A percentile compares a stretch with the other conserved stretches of the same genome.
phyloP scores from a whole-genome alignment of 92 coral and sea anemone genomes.

The Epizoanthus rinbou region DNA sequence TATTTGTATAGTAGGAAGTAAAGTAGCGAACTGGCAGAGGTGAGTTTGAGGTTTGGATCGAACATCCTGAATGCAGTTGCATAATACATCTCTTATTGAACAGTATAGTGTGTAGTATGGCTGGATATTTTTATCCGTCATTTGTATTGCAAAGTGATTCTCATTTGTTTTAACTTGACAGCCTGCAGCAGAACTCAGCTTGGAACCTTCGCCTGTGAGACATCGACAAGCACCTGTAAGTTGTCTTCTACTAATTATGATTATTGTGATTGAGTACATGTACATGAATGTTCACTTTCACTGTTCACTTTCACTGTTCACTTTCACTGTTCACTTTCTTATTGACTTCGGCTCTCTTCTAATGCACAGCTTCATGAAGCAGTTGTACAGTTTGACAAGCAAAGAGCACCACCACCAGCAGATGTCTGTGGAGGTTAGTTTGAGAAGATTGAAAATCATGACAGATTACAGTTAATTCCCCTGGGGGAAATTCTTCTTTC shows the following conservation, averaged over 20 bases:
- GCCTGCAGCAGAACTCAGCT: slow-evolving; percentile 96
- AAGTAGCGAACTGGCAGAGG: no score
- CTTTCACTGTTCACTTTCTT: background rate
- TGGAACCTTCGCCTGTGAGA: slow-evolving; percentile 91
- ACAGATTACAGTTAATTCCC: no score
- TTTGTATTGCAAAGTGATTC: background rate
- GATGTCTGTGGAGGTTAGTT: slow-evolving; percentile 75
- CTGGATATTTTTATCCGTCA: no score
- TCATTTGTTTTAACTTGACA: slow-evolving; percentile 32
- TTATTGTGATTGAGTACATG: background rate
- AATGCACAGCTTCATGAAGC: slow-evolving; percentile 78
- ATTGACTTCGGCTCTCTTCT: background rate
- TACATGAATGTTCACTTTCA: background rate
- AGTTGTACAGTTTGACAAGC: slow-evolving; percentile 69
- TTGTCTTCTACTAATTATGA: background rate
- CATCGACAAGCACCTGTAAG: slow-evolving; percentile 94
- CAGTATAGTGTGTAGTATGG: no score
- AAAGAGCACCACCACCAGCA: slow-evolving; percentile 73
- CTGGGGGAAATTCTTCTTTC: no score
- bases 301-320: background rate
- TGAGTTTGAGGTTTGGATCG: no score
- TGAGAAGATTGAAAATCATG: background rate
- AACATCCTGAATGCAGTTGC: no score
- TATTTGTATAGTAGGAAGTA: no score
- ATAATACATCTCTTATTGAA: no score